phyloP scores from a whole-genome alignment of 2,888 invertebrate genomes.

The Hydropsyche betteni region DNA sequence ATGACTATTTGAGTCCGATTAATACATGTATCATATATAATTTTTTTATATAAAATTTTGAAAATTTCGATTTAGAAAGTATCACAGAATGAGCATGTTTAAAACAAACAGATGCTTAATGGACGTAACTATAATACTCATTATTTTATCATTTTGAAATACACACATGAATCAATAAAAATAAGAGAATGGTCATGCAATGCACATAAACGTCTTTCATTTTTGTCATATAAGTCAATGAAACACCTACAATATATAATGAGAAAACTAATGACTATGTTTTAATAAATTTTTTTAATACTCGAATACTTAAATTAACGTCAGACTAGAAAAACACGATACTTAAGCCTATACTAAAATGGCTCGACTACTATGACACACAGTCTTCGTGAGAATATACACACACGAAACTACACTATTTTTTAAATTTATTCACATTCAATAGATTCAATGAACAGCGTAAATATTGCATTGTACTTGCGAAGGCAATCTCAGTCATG shows the following conservation, averaged over 20 bases:
- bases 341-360: constrained; percentile 24
- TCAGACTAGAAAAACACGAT: constrained; percentile 35
- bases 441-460: constrained; percentile 3
- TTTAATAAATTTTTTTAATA: too few relatives aligned
- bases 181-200: neutral
- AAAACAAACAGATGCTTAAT: constrained; percentile 32
- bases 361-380: constrained; percentile 20
- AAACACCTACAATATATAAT: too few relatives aligned
- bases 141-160: neutral
- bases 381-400: constrained; percentile 32
- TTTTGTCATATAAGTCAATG: too few relatives aligned
- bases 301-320: neutral
- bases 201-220: too few relatives aligned
- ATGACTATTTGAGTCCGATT: too few relatives aligned
- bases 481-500: constrained; percentile 30
- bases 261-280: too few relatives aligned
- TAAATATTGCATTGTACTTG: constrained; percentile 33
- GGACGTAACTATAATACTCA: constrained; percentile 33
- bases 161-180: neutral
- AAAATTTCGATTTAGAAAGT: constrained; percentile 19
- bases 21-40: constrained; percentile 10
- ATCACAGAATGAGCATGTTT: constrained; percentile 43
- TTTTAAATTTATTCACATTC: neutral
- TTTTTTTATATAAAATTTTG: constrained; percentile 36
- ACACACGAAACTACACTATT: constrained; percentile 21